Percentiles rank a stretch among this genome's conserved stretches.
Conservation (phyloP, 2,888 invertebrate genomes). For the Tetranychus truncatus region DNA sequence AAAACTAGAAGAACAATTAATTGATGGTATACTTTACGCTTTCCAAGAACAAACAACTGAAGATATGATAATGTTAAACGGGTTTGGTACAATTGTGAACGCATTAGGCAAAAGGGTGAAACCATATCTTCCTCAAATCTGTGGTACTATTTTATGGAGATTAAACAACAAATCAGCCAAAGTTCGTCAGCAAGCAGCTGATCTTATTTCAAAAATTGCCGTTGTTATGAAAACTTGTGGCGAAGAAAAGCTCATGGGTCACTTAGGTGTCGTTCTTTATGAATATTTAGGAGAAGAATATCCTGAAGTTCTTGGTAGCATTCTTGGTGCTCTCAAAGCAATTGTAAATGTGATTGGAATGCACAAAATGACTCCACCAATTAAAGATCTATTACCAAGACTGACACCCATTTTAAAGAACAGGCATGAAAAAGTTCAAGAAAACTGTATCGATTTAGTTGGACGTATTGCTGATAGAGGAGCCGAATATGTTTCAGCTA, state of each 20-base stretch:
- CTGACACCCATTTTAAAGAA: conserved; percentile 96
- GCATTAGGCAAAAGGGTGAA: conserved; percentile 92
- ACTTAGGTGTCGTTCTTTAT: conserved; percentile 93
- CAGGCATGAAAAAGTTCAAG: conserved; percentile 68
- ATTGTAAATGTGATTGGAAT: conserved; percentile 99
- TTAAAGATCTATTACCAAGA: conserved; percentile 88
- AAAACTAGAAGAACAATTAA: conserved; percentile 89
- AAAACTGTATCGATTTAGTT: conserved; percentile 97
- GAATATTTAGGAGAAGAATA: conserved; percentile 99
- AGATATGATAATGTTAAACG: conserved; percentile 98
- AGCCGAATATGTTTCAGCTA: conserved; percentile 91
- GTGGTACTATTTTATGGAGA: conserved; percentile 98
- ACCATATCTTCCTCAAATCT: conserved; percentile 95
- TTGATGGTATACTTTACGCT: conserved; percentile 96
- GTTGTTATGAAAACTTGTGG: conserved; percentile 99
- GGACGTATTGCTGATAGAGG: conserved; percentile 97
- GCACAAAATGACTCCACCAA: conserved; percentile 99
- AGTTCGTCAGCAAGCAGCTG: conserved; percentile 94
- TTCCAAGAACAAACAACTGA: conserved; percentile 99
- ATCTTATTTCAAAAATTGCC: conserved; percentile 90
- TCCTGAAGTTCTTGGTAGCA: conserved; percentile 93
- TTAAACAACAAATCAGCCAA: conserved; percentile 99
- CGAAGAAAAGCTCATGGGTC: conserved; percentile 99
- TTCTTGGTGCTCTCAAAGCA: conserved; percentile 91
- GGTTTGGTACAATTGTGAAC: conserved; percentile 96